phyloP scores from a whole-genome alignment of 2,113 vertebrate species.

The Ctenomys sociabilis region DNA sequence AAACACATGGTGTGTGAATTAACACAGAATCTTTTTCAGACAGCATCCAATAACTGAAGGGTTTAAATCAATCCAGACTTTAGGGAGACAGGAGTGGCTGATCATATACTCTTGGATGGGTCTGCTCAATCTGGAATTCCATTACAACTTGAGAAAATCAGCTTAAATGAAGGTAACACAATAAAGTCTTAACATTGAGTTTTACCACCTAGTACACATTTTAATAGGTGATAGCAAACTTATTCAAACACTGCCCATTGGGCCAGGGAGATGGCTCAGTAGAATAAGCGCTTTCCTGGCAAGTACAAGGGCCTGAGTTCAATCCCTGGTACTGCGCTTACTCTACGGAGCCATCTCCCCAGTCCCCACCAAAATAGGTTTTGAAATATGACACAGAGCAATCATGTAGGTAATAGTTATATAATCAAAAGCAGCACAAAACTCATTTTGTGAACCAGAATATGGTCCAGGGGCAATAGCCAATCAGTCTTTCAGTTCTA shows the following conservation, averaged over 20 bases:
- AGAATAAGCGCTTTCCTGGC: too few species aligned
- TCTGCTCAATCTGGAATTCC: constrained; percentile 46
- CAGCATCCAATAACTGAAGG: constrained; percentile 27
- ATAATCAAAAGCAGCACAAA: constrained; percentile 36
- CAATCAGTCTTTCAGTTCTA: constrained; percentile 19
- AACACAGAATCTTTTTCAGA: constrained; percentile 66
- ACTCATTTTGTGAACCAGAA: constrained; percentile 47
- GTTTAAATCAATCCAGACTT: constrained; percentile 23
- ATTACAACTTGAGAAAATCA: constrained; percentile 31
- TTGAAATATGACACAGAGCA: neutral
- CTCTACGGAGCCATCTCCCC: too few species aligned
- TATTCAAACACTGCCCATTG: neutral
- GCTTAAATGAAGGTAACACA: constrained; percentile 49
- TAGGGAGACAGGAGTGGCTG: constrained; percentile 45
- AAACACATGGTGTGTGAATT: constrained; percentile 55
- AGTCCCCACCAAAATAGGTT: constrained; percentile 6
- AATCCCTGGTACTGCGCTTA: too few species aligned
- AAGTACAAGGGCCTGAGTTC: too few species aligned
- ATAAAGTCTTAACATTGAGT: constrained; percentile 11
- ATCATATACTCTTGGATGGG: constrained; percentile 12
- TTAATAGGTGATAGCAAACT: constrained; percentile 17
- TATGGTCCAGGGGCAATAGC: constrained; percentile 27
- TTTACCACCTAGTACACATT: constrained; percentile 10
- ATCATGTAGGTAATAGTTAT: neutral
- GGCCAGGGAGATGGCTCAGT: too few species aligned